Evolutionary conservation across 92 coral and sea anemone species (phyloP).

Genomic region (Epizoanthus illoricatus): DNA sequence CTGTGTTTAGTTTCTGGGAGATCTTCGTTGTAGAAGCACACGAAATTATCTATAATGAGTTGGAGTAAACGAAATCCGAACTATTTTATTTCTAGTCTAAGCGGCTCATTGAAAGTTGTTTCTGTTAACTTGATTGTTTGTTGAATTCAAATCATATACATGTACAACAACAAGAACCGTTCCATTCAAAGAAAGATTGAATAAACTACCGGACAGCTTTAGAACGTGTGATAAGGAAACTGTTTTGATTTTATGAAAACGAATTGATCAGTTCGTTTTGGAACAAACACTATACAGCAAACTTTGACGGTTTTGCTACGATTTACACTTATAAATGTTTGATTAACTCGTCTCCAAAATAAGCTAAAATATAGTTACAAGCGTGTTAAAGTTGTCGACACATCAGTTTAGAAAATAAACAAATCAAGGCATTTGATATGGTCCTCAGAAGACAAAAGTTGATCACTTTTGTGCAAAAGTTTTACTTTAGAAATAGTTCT

Average conservation of each 20-base stretch:
- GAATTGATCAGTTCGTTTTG: too few relatives aligned
- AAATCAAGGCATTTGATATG: background rate
- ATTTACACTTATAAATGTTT: background rate
- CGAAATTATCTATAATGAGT: too few relatives aligned
- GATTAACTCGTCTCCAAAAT: background rate
- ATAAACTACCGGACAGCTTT: too few relatives aligned
- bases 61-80: too few relatives aligned
- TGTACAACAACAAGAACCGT: too few relatives aligned
- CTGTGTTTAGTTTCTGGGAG: too few relatives aligned
- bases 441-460: background rate
- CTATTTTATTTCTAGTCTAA: too few relatives aligned
- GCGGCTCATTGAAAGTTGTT: background rate
- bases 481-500: background rate
- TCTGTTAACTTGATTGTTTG: constrained; percentile 2
- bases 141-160: constrained; percentile 1
- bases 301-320: background rate
- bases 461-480: background rate
- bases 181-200: too few relatives aligned
- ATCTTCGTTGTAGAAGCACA: too few relatives aligned
- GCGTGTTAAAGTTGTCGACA: background rate
- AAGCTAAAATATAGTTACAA: background rate
- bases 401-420: constrained; percentile 7
- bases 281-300: too few relatives aligned
- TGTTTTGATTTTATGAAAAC: too few relatives aligned
- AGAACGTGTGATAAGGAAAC: too few relatives aligned